Base-by-base conservation (phyloP, 2,113 vertebrate genomes). In the Otis tarda region DNA sequence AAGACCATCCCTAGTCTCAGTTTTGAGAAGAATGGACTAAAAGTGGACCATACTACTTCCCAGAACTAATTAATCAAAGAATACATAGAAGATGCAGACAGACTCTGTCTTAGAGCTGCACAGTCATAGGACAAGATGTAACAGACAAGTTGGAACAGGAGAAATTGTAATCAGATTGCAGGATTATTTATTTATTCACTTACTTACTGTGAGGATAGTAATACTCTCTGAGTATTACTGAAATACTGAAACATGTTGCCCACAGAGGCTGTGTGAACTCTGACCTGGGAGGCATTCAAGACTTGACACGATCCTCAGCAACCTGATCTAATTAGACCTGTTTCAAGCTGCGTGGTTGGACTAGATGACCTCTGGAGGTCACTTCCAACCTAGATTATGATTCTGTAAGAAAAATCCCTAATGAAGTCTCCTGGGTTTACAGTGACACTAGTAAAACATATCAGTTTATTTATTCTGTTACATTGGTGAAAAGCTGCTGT, bases 321-420 rank as follows among this genome's bases (percentile, higher is more conserved):
- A 93, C 87, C 65, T 78, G 77, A 97, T 94, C 87, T 87, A 95
- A 96, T 45, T 55, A 78, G 73, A 82, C 82, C 35, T 80, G 75
- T 65, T 93, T 90, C 0, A 1, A 92, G 30, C 49, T 56, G 52
- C 33, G 5, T 12, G 10, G 43, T 22, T 90, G 79, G 63, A 96
- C 33, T 24, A 37, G 7, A 65, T 65, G 83, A 88, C 75, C 67
- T 90, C 84, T 30, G 7, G 61, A 90, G 33, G 45, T 83, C 82
- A 60, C 35, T 81, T 83, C 24, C 83, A 95, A 79, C 31, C 76
- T 41, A 56, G 18, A 86, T 61, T 61, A 69, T 47, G n/a, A 74
- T 71, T 89, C 61, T 79, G 14, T 30, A 85, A 71, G 28, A 94
- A 94, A 95, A 89, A 56, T 50, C 20, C 12, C 47, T 75, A 5